Conservation (phyloP, 2,888 invertebrate genomes). For the Hydroisotoma schaefferi region DNA sequence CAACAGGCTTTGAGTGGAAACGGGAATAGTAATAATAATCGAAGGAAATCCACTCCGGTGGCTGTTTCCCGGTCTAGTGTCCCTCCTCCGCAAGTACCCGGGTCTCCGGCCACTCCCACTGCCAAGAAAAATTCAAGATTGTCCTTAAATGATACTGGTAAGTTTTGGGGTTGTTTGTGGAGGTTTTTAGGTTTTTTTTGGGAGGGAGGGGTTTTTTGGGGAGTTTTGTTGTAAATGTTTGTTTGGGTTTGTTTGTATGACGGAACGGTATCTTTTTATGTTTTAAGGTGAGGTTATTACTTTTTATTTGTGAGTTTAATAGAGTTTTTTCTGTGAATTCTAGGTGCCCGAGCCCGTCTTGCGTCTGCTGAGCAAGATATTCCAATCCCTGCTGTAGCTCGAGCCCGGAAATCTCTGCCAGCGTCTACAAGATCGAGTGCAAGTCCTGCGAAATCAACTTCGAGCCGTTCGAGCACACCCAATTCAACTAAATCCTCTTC, state of each 20-base stretch:
- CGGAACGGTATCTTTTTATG: too few relatives aligned
- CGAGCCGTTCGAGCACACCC: background rate
- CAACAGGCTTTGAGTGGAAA: background rate
- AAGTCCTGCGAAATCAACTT: background rate
- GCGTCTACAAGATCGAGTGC: too few relatives aligned
- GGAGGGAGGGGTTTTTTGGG: background rate
- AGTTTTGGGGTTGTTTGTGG: constrained; percentile 1
- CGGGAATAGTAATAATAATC: background rate
- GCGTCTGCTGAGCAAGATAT: too few relatives aligned
- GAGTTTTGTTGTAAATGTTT: background rate
- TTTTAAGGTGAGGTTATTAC: too few relatives aligned
- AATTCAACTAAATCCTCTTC: background rate
- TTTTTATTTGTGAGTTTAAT: too few relatives aligned
- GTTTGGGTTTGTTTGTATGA: background rate
- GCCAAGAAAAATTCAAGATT: constrained; percentile 12
- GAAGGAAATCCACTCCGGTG: constrained; percentile 1
- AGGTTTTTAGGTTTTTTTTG: background rate
- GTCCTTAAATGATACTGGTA: constrained; percentile 13
- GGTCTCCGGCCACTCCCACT: background rate
- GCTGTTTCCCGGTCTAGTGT: background rate
- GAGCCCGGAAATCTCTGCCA: too few relatives aligned
- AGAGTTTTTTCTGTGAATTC: too few relatives aligned
- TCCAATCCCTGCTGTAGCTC: too few relatives aligned
- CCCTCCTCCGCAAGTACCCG: too few relatives aligned
- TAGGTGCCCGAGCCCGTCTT: too few relatives aligned